Evolutionary conservation across 2,888 invertebrate genomes (phyloP).

Genomic region (Drosophila nr. fundita): DNA sequence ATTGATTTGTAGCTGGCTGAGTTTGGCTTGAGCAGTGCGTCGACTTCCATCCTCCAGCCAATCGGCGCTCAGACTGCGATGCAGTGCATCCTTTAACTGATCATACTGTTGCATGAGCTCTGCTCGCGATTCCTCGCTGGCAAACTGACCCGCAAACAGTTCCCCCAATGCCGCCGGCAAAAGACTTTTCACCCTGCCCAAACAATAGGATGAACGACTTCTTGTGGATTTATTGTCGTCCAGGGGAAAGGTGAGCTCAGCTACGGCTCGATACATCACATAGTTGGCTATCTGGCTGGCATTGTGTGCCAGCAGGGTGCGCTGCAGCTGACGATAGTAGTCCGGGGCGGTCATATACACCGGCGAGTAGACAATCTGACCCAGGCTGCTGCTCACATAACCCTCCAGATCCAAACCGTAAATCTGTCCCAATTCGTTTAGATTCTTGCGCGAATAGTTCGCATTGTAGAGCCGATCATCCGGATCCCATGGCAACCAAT

Average conservation of each 20-base stretch:
- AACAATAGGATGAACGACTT: conserved; percentile 55
- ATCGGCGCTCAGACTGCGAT: conserved; percentile 55
- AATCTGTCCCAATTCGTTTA: conserved; percentile 61
- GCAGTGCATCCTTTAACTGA: conserved; percentile 61
- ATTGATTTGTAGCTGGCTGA: conserved; percentile 59
- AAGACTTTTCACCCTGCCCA: conserved; percentile 62
- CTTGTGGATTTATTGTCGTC: conserved; percentile 31
- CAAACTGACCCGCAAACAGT: conserved; percentile 72
- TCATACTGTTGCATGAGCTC: conserved; percentile 64
- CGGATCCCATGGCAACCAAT: conserved; percentile 44
- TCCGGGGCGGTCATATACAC: conserved; percentile 78
- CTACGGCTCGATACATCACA: conserved; percentile 81
- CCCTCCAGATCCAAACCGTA: conserved; percentile 73
- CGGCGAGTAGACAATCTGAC: conserved; percentile 66
- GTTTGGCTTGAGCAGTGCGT: conserved; percentile 71
- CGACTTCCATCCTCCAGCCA: conserved; percentile 81
- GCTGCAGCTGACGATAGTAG: conserved; percentile 77
- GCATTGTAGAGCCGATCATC: conserved; percentile 42
- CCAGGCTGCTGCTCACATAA: conserved; percentile 72
- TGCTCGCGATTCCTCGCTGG: conserved; percentile 43
- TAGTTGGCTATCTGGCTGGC: conserved; percentile 80
- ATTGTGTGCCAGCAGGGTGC: conserved; percentile 63
- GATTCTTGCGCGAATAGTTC: conserved; percentile 68
- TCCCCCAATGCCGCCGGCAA: conserved; percentile 80
- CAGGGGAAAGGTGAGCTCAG: conserved; percentile 55